Conservation (phyloP, 2,113 vertebrate species). For the Turdus rufiventris region DNA sequence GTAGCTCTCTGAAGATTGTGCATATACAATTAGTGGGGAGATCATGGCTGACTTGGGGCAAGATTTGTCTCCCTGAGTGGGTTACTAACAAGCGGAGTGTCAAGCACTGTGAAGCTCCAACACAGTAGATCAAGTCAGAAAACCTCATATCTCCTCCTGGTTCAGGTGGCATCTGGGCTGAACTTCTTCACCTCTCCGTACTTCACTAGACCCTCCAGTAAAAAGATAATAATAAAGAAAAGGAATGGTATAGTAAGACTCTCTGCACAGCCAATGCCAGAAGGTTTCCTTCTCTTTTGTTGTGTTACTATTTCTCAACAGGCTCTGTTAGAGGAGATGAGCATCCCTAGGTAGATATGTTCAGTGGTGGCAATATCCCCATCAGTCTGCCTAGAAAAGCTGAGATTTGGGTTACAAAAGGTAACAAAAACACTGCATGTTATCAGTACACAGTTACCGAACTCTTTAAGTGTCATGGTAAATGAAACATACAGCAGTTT, state of each 20-base stretch:
- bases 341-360: neutral
- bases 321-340: neutral
- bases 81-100: neutral
- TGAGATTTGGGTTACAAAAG: neutral
- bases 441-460: neutral
- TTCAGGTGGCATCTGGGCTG: neutral
- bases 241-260: neutral
- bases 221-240: neutral
- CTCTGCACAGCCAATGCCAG: neutral
- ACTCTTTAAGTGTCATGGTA: neutral
- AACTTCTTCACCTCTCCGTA: neutral
- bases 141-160: neutral
- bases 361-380: neutral
- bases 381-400: neutral
- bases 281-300: neutral
- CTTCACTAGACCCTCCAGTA: neutral
- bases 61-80: neutral
- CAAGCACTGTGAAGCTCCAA: neutral
- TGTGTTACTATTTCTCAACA: neutral
- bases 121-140: neutral
- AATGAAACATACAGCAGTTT: neutral
- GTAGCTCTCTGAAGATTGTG: neutral
- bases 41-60: neutral
- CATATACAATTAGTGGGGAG: neutral
- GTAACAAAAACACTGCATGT: neutral